A percentile compares a stretch with the other conserved stretches of the same genome.
Conservation (phyloP, 2,797 vertebrate genomes). For the Cyclura pinguis region DNA sequence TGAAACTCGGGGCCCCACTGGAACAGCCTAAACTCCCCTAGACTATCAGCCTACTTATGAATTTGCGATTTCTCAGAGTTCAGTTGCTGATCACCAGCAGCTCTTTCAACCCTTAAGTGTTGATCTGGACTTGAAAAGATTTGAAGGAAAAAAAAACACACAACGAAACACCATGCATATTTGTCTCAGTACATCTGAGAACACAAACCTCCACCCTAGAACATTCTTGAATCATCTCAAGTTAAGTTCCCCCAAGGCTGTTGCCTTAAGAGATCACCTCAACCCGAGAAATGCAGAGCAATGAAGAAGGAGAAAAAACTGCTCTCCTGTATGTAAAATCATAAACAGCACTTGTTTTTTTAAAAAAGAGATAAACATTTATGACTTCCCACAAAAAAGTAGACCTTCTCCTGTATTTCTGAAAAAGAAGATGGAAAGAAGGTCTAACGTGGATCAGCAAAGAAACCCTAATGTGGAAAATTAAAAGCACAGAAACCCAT, state of each 20-base stretch:
- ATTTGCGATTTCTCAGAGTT: neutral
- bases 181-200: slow-evolving; percentile 60
- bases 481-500: neutral
- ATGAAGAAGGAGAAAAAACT: neutral
- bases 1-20: neutral
- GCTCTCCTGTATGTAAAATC: neutral
- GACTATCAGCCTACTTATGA: neutral
- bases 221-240: slow-evolving; percentile 63
- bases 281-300: slow-evolving; percentile 40
- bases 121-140: neutral
- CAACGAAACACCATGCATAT: slow-evolving; percentile 44
- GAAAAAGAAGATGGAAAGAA: neutral
- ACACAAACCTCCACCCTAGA: slow-evolving; percentile 60
- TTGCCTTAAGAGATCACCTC: slow-evolving; percentile 54
- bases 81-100: neutral
- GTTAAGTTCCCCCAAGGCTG: slow-evolving; percentile 50
- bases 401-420: slow-evolving; percentile 28
- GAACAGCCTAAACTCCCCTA: neutral
- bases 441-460: neutral
- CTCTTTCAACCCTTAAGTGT: neutral
- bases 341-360: neutral
- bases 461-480: slow-evolving; percentile 40
- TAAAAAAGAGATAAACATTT: neutral
- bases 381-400: slow-evolving; percentile 44
- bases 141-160: no score